These are phyloP conservation scores for Phorcus lineatus DNA, from an alignment of 2,888 invertebrate species.

Conservation along the genomic window DNA sequence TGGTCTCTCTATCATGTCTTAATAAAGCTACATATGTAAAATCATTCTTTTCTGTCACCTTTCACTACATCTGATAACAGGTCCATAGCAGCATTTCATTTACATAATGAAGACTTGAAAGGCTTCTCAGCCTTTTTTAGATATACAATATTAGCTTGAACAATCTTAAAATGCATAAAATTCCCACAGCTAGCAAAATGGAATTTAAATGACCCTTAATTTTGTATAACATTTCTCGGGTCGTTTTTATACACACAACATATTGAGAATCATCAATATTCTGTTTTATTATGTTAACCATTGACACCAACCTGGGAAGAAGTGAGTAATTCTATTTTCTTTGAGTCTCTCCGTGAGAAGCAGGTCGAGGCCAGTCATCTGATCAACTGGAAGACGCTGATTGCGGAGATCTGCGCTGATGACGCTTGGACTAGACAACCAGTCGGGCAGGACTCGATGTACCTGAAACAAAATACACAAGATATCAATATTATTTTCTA, in stretches of 20 bases:
- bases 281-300: background rate
- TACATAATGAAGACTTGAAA: too few species aligned
- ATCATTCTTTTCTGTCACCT: too few species aligned
- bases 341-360: slow-evolving; percentile 81
- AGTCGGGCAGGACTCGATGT: slow-evolving; percentile 87
- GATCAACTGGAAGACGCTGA: slow-evolving; percentile 76
- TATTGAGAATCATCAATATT: background rate
- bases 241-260: background rate
- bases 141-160: too few species aligned
- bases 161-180: too few species aligned
- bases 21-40: too few species aligned
- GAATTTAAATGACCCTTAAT: too few species aligned
- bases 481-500: background rate
- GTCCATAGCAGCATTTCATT: too few species aligned
- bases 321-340: slow-evolving; percentile 83
- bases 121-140: too few species aligned
- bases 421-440: slow-evolving; percentile 88
- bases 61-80: too few species aligned
- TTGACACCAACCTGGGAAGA: slow-evolving; percentile 82
- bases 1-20: too few species aligned
- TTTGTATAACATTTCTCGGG: background rate
- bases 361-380: slow-evolving; percentile 81
- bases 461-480: slow-evolving; percentile 74
- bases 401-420: slow-evolving; percentile 84
- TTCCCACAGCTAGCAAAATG: too few species aligned